Evolutionary conservation across 2,888 invertebrate species (phyloP), one percentile per base, ranked within the genome.

Genomic region (Chamaedrilus cognettii): DNA sequence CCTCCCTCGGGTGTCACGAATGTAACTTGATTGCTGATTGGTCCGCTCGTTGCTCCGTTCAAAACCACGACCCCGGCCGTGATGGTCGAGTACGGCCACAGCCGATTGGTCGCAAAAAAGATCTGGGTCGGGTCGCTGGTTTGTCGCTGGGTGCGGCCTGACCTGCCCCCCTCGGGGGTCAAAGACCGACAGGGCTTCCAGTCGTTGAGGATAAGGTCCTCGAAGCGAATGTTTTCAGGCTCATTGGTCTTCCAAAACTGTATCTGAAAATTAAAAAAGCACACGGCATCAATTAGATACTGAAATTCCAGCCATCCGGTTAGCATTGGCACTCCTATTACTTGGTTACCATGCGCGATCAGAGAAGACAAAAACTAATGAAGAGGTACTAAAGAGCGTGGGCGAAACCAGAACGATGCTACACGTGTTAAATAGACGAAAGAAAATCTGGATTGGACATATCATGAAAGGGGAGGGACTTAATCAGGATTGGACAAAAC

Each of bases 41-140:
- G 19, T 28, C 72, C 71, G 2, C 52, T 55, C 15, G 70, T 65
- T 19, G 65, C 70, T 28, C 59, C 69, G 50, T 70, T 70, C 23
- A 68, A 19, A n/a, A 66, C 66, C 23, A 59, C 49, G 26, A 98
- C 92, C 70, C 92, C 89, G 0, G 94, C 94, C 79, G 89, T 91
- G 81, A 99, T 96, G 82, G 90, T 64, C 3, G 79, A 74, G 66
- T 66, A 80, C 2, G 82, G 78, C 56, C 80, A 80, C 15, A 82
- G 73, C 58, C 76, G 74, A 2, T 64, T 72, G 34, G 79, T 76
- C 23, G 59, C 60, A 64, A n/a, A n/a, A n/a, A n/a, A n/a, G 33
- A 64, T 19, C 7, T 60, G 42, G 62, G 51, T 56, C 32, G 11
- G 15, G 30, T 50, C 50, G 30, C 60, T 65, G 69, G 32, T 78